A percentile compares a stretch with the other conserved stretches of the same genome.
These are phyloP conservation scores for Iguana delicatissima DNA, from an alignment of 2,797 vertebrate species.

Conservation along the genomic window DNA sequence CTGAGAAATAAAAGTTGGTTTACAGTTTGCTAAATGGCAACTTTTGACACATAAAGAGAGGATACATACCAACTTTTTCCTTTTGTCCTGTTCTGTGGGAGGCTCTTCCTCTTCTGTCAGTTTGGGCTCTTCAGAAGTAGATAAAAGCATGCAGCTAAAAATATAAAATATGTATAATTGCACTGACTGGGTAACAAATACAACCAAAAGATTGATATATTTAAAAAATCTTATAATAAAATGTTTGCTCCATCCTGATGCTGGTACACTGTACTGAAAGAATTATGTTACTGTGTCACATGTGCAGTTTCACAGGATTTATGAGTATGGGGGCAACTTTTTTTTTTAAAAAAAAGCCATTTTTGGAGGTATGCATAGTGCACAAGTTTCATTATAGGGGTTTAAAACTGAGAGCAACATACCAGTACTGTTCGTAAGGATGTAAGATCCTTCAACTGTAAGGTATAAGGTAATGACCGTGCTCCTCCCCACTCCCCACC, in stretches of 20 bases:
- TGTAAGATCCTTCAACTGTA: not conserved
- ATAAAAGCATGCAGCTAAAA: constrained; percentile 96
- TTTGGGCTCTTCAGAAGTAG: constrained; percentile 91
- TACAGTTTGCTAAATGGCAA: not conserved
- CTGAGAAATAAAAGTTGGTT: not conserved
- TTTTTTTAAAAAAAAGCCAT: not conserved
- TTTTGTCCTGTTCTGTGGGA: constrained; percentile 97
- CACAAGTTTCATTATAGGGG: not conserved
- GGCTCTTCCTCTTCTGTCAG: constrained; percentile 93
- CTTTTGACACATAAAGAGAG: constrained; percentile 2
- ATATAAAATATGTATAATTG: constrained; percentile 57
- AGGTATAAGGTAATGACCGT: no score
- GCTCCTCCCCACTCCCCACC: not conserved
- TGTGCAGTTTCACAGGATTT: not conserved
- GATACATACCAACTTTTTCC: constrained; percentile 91
- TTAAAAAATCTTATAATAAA: not conserved
- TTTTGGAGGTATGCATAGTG: not conserved
- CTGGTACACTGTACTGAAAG: not conserved
- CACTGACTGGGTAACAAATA: not conserved
- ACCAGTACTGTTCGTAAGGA: not conserved
- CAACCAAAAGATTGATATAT: not conserved
- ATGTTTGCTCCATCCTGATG: not conserved
- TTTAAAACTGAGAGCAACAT: not conserved
- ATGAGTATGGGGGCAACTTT: not conserved
- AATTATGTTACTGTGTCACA: not conserved